Evolutionary conservation across 2,113 vertebrate genomes (phyloP).

Genomic region (Xerus inauris): DNA sequence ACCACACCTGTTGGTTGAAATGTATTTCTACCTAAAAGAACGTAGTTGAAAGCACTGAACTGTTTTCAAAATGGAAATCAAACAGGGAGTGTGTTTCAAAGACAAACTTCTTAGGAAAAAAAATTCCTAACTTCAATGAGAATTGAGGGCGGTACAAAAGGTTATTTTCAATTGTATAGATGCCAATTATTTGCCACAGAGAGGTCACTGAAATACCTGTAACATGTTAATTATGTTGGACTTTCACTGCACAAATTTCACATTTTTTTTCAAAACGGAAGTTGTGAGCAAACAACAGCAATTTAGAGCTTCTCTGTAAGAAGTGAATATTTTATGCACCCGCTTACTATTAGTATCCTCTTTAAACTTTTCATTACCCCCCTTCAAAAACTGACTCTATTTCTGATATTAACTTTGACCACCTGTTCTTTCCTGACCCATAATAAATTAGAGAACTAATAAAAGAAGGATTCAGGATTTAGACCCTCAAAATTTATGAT

Average conservation of each 20-base stretch:
- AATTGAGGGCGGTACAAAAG: background rate
- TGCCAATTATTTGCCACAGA: slow-evolving; percentile 48
- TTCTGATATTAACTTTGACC: background rate
- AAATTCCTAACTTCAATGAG: slow-evolving; percentile 2
- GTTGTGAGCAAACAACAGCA: background rate
- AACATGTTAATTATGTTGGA: slow-evolving; percentile 19
- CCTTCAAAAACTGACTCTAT: background rate
- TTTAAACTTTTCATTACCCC: background rate
- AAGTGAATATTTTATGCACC: background rate
- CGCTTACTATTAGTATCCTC: background rate
- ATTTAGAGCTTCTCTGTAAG: background rate
- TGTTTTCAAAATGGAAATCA: slow-evolving; percentile 41
- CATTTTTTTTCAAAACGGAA: slow-evolving; percentile 27
- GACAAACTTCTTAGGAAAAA: background rate
- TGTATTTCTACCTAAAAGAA: slow-evolving; percentile 23
- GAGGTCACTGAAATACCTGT: background rate
- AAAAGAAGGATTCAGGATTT: background rate
- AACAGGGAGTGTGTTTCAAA: background rate
- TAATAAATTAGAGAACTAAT: background rate
- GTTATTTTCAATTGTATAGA: slow-evolving; percentile 27
- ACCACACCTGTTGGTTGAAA: background rate
- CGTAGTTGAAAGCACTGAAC: slow-evolving; percentile 6
- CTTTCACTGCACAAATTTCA: background rate
- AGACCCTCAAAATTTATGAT: background rate
- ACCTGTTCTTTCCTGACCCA: background rate